phyloP scores from a whole-genome alignment of 1,140 invertebrate genomes.

The Stenopsyche tienmushanensis region DNA sequence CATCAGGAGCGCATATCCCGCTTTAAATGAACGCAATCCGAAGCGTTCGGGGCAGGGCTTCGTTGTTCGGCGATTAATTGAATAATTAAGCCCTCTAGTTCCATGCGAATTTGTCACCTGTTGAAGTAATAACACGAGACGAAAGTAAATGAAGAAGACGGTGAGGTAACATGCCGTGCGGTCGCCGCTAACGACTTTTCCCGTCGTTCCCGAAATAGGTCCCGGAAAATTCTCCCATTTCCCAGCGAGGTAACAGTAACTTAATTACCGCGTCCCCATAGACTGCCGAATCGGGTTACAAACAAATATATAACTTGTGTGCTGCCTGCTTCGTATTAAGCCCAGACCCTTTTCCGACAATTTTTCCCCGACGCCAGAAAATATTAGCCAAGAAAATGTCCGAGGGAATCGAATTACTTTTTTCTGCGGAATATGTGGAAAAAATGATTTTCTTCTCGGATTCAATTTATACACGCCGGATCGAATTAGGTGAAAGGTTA shows the following conservation, averaged over 20 bases:
- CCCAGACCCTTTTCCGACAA: not conserved
- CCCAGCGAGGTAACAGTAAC: constrained; percentile 14
- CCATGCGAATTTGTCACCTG: not conserved
- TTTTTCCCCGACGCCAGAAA: not conserved
- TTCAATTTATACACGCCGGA: too few species aligned
- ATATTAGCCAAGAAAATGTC: not conserved
- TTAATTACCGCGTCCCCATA: constrained; percentile 9
- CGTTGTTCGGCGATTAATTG: not conserved
- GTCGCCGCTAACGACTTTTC: constrained; percentile 9
- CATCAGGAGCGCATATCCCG: too few species aligned
- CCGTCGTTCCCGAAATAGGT: not conserved
- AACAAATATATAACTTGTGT: constrained; percentile 14
- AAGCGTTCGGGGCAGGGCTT: too few species aligned
- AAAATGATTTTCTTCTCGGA: too few species aligned
- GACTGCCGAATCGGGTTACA: constrained; percentile 8
- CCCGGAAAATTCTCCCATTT: constrained; percentile 9
- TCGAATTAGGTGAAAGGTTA: not conserved
- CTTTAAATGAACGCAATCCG: too few species aligned
- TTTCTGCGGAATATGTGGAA: not conserved
- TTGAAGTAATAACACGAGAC: not conserved
- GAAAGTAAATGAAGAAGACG: not conserved
- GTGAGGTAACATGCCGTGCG: too few species aligned
- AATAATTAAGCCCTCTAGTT: not conserved
- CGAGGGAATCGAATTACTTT: constrained; percentile 4
- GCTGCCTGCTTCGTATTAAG: not conserved